Base-by-base conservation (phyloP, 2,888 invertebrate genomes). In the Acrobasis consociella region DNA sequence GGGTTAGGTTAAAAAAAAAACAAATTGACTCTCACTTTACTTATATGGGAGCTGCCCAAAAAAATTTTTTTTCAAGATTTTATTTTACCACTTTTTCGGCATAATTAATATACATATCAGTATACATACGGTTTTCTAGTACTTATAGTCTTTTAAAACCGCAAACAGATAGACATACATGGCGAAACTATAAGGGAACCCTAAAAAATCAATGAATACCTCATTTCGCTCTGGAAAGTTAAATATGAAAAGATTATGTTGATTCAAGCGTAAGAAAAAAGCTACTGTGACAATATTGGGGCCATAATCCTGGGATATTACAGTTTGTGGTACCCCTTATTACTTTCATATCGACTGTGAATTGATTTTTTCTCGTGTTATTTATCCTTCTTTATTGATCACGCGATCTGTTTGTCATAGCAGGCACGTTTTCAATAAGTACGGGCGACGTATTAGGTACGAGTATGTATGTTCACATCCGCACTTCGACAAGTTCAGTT, bases 281-380 rank as follows among this genome's bases (percentile, higher is more conserved):
- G 75, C 74, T 74, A 69, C 74, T 67, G 71, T 80, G 80, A 88
- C 85, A 89, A 88, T 87, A 90, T 91, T 89, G 87, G 80, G 74
- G 76, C 72, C 72, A 78, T 91, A 91, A 91, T 90, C 91, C 90
- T 72, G 75, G 80, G 85, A 83, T 91, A 91, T 91, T 91, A 84
- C 88, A 78, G 80, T 79, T 78, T 79, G 81, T 82, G 81, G 78
- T 65, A 65, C 74, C 76, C 76, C 76, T 82, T 82, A 83, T 84
- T 84, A 79, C 81, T 79, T 78, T 78, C 78, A 72, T 78, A 82
- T 81, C 73, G 74, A 68, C 70, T 72, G 70, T 69, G 71, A 78
- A 78, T 75, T 72, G 70, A 75, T 72, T 67, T 71, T 72, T 81
- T 79, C 68, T 62, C 67, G 70, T 65, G 65, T 69, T 64, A 72